Base-by-base conservation (phyloP, 2,797 vertebrate species). In the Pitangus sulphuratus region DNA sequence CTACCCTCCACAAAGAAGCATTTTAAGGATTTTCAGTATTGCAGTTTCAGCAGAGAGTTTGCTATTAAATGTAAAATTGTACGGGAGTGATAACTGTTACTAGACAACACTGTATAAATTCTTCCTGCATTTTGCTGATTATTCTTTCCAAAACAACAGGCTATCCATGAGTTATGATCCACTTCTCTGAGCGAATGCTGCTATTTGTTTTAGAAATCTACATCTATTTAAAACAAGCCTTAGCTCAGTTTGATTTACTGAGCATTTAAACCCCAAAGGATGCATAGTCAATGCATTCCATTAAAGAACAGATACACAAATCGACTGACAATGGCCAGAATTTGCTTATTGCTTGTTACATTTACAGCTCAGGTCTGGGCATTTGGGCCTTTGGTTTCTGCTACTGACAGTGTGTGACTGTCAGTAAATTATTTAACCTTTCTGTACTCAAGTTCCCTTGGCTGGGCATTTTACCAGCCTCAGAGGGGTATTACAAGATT, bases 161-260 rank as follows among this genome's bases (percentile, higher is more conserved):
- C 72, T 80, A 8, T 53, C 75, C 39, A 9, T 92, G 92, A 95
- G 71, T 93, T 96, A 95, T 89, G 88, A 87, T 80, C 70, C 64
- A 85, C 78, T 92, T 96, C 65, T 90, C 90, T 60, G 65, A 90
- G 70, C 66, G 85, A 95, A 93, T 94, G 68, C 47, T 89, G 78
- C 66, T 87, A 82, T 93, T 95, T 95, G 75, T 90, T 93, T 90
- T 90, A 93, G 88, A 93, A 96, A 94, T 91, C 51, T 89, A 80
- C 71, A 64, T 95, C 86, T 87, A 39, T 92, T 92, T 95, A 87
- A 93, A 95, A 89, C 45, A 79, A 95, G 81, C 53, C 42, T 74
- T 74, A 92, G 84, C 68, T 95, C 71, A 64, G 30, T 96, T 89
- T 96, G 89, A 95, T 94, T 95, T 95, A 95, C 74, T 84, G 90